Base-by-base conservation (phyloP, 2,888 invertebrate species). In the Drosophila stalkeri region DNA sequence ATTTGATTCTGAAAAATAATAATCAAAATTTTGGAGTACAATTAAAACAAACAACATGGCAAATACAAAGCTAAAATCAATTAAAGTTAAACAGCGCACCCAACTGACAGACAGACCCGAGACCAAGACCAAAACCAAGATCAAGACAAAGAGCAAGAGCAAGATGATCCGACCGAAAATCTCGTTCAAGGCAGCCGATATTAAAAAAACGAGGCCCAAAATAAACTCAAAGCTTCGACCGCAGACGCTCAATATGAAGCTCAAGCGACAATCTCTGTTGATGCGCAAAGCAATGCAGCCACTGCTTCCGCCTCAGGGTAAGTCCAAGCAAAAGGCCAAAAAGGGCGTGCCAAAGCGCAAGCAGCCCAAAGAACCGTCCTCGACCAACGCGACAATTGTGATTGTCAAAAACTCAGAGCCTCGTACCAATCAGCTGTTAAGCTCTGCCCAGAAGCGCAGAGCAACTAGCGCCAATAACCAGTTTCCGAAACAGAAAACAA, bases 1-100 rank as follows among this genome's bases (percentile, higher is more conserved):
- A 62, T 62, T 75, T 54, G 8, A 79, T 39, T 62, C 31, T 64
- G 31, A 31, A 31, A 51, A 59, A 20, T 62, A 31, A 64, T 5
- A 44, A 44, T 31, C 57, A 63, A 75, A 69, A 69, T 63, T 79
- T 75, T 60, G n/a, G 27, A 59, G 60, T 68, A 23, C 41, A 41
- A 55, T 59, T 54, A 16, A 64, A 18, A 52, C 27, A 46, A 12
- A 47, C 16, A 75, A 47, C 18, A 75, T 77, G 78, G 66, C 51
- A 41, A 67, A 52, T 61, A 52, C 41, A 35, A 64, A 64, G 18
- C 56, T 59, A 33, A 23, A 33, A 9, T 33, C 59, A 31, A 52
- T 46, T 8, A 41, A 39, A 52, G 43, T 55, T 18, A 49, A 66
- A 44, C 56, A 46, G 27, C 11, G 11, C 9, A 23, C 49, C 8